phyloP scores from a whole-genome alignment of 2,113 vertebrate species.

The Elaphurus davidianus region DNA sequence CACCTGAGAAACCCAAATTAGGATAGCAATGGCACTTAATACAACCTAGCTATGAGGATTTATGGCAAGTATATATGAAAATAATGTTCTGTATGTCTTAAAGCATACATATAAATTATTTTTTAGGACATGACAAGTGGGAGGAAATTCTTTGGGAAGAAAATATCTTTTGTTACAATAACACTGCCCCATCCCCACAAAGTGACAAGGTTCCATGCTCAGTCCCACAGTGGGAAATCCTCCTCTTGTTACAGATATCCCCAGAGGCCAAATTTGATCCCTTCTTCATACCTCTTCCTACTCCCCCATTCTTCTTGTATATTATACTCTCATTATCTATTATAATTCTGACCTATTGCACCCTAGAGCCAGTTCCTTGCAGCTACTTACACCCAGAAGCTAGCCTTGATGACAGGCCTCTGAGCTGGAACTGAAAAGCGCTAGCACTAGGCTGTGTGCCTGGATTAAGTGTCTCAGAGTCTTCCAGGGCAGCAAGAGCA shows the following conservation, averaged over 20 bases:
- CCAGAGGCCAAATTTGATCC: neutral
- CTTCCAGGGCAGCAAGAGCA: neutral
- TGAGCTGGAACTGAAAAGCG: neutral
- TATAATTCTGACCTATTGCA: neutral
- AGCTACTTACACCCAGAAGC: neutral
- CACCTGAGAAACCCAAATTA: neutral
- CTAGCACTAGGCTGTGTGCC: neutral
- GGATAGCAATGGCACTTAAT: neutral
- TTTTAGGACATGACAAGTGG: neutral
- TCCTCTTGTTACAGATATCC: neutral
- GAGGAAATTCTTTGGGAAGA: neutral
- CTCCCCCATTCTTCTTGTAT: neutral
- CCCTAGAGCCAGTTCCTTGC: neutral
- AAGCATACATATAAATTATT: neutral
- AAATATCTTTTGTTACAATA: neutral
- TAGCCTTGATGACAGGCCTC: neutral
- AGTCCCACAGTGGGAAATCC: neutral
- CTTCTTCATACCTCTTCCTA: neutral
- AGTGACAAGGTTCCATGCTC: neutral
- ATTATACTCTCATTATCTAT: neutral
- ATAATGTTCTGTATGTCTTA: neutral
- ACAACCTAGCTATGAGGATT: neutral
- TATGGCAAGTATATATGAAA: neutral
- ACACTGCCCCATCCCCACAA: neutral
- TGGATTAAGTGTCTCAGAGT: neutral